Evolutionary conservation across 2,113 vertebrate species (phyloP), one percentile per base, ranked within the genome.

Genomic region (Stigmatopora argus): DNA sequence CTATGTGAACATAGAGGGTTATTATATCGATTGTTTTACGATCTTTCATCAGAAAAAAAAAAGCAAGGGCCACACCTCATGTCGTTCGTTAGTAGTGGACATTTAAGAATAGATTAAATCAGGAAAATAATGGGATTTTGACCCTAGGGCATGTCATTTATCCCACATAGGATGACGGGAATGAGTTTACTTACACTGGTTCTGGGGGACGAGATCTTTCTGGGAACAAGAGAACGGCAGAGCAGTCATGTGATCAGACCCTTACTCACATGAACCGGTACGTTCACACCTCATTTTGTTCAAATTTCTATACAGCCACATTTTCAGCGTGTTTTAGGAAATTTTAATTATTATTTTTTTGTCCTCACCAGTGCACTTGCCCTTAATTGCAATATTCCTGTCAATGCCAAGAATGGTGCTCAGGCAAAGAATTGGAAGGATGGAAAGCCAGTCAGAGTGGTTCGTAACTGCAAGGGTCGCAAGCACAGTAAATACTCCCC

Each of bases 181-280:
- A 95, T 67, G 96, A 93, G 62, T 99, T 99, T 86, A 99, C 96
- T 0, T 99, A 99, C 69, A 99, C 97, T 0, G 97, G 97, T 6
- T 99, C 96, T 0, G 97, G 97, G 0, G 97, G 97, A 0, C 90
- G 96, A 1, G 97, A 99, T 77, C 93, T 99, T 1, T 98, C 96
- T 0, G 97, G 97, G 45, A 99, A 99, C 87, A 99, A 99, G 45
- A 92, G 96, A 41, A 99, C 97, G 0, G 97, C 97, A 0, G 96
- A 97, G 49, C 97, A 99, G 76, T 98, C 96, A 0, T 98, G 96
- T 70, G 96, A 99, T 62, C 97, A 99, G 78, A 99, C 98, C 60
- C 94, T 99, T 47, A 98, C 95, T 75, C 97, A 99, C 69, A 99
- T 96, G 93, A 99, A 99, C 90, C 91, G 96, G 96, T 98, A 78